Evolutionary conservation across 2,888 invertebrate species (phyloP).

Genomic region (Tetranychus piercei): DNA sequence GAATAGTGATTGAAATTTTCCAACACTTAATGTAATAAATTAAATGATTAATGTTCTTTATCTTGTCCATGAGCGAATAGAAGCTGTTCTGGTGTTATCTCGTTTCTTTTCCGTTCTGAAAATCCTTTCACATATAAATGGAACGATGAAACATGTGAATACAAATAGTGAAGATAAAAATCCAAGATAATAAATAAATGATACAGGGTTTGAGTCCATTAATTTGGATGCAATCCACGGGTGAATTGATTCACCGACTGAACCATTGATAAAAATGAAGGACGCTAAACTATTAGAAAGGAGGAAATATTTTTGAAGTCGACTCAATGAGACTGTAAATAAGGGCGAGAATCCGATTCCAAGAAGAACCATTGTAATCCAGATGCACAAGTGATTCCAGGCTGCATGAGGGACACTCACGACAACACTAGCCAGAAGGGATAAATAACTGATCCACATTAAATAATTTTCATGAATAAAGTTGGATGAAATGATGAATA

Average conservation of each 20-base stretch:
- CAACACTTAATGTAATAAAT: too few species aligned
- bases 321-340: not conserved
- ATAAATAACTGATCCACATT: not conserved
- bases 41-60: too few species aligned
- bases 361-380: not conserved
- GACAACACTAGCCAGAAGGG: not conserved
- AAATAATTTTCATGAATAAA: not conserved
- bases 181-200: slow-evolving; percentile 3
- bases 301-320: not conserved
- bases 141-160: not conserved
- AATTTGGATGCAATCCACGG: not conserved
- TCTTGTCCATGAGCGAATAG: too few species aligned
- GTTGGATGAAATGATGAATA: not conserved
- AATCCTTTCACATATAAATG: not conserved
- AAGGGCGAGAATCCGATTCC: slow-evolving; percentile 5
- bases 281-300: not conserved
- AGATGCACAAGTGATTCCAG: slow-evolving; percentile 1
- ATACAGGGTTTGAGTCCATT: not conserved
- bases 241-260: slow-evolving; percentile 2
- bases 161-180: not conserved
- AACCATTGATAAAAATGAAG: not conserved
- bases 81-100: too few species aligned
- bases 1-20: too few species aligned
- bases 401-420: slow-evolving; percentile 6
- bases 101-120: not conserved